phyloP scores from a whole-genome alignment of 2,888 invertebrate species.

The Callimorpha dominula region DNA sequence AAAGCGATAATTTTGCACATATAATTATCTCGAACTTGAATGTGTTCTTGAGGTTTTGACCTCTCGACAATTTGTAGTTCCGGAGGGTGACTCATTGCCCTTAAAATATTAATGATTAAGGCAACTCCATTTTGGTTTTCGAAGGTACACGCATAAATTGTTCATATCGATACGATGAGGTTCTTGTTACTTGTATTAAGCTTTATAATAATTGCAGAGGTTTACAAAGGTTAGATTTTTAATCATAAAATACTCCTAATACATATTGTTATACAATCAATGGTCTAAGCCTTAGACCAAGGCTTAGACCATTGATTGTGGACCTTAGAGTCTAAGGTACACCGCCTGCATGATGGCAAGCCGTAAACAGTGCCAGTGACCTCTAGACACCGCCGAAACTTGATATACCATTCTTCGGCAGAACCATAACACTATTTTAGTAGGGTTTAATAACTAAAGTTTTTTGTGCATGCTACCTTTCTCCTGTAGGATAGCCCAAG shows the following conservation, averaged over 20 bases:
- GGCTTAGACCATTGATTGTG: no score
- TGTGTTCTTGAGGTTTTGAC: slow-evolving; percentile 37
- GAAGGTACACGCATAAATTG: slow-evolving; percentile 18
- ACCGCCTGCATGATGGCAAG: no score
- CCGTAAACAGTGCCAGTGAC: no score
- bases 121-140: slow-evolving; percentile 22
- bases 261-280: not conserved
- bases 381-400: no score
- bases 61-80: slow-evolving; percentile 42
- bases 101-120: slow-evolving; percentile 32
- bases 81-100: slow-evolving; percentile 44
- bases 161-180: not conserved
- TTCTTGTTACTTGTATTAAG: no score
- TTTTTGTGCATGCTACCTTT: not conserved
- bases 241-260: not conserved
- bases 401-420: not conserved
- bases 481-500: not conserved
- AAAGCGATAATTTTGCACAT: slow-evolving; percentile 25
- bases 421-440: not conserved
- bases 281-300: no score
- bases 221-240: no score
- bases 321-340: no score
- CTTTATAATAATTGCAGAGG: no score
- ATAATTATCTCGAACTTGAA: slow-evolving; percentile 41
- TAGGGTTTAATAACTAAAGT: not conserved